Base-by-base conservation (phyloP, 1,140 invertebrate genomes). In the Trialeurodes vaporariorum region DNA sequence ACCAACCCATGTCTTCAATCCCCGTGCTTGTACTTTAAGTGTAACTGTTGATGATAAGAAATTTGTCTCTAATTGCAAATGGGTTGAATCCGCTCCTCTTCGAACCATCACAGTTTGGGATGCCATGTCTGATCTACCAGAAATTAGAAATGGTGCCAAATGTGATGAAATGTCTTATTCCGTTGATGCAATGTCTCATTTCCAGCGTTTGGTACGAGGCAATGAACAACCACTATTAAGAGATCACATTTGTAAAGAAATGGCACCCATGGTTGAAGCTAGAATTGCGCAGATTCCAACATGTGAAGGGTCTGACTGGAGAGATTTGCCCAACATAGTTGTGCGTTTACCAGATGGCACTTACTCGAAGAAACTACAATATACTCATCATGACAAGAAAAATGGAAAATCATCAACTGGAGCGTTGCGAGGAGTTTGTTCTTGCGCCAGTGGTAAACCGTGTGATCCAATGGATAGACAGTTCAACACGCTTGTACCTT, bases 181-280 rank as follows among this genome's bases (percentile, higher is more conserved):
- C n/a, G 83, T 81, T 2, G 87, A 89, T 73, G 80, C 90, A 0
- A 74, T 85, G 34, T 87, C 87, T 24, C 85, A 92, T 76, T 93
- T 92, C 75, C 92, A 95, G 76, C 82, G 84, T 74, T 74, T 82
- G 77, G 84, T 88, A 75, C 76, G 73, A 23, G 49, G 17, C 58
- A 81, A 85, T 66, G 79, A 82, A 71, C 79, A 81, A 61, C 78
- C 5, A 49, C 34, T 65, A 80, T 0, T 92, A 13, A 77, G 82
- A 9, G 91, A 94, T 77, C 92, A 95, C 72, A 86, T 93, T 69
- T 93, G 90, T 73, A 94, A 93, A 77, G 87, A 92, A 69, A 91
- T 94, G 89, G 85, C 86, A 58, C 82, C 87, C 1, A 76, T 94
- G 21, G 88, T 92, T 2, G 87, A 87, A 74, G 88, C 89, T 2